Percentiles rank a stretch among this genome's conserved stretches.
Evolutionary conservation across 2,797 vertebrate genomes (phyloP).

Genomic region (Kryptolebias ocellatus): DNA sequence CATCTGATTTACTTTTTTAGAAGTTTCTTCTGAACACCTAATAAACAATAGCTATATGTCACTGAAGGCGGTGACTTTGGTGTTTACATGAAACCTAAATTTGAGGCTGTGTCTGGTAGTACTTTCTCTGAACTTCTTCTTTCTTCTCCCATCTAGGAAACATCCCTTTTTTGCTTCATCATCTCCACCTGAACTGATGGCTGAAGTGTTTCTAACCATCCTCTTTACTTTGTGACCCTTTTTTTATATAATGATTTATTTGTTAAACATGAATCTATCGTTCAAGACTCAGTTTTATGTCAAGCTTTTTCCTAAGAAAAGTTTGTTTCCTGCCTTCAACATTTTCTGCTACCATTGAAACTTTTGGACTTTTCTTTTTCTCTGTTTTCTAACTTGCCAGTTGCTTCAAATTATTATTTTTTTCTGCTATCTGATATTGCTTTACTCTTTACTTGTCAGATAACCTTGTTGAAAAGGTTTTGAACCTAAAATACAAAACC

Average conservation of each 20-base stretch:
- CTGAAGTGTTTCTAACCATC: not conserved
- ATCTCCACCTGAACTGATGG: constrained; percentile 35
- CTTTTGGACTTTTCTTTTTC: not conserved
- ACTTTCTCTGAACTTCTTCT: constrained; percentile 7
- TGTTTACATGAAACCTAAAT: no score
- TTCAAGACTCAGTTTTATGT: constrained; percentile 32
- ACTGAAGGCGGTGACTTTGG: no score
- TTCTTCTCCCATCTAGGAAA: not conserved
- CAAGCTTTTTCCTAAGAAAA: constrained; percentile 14
- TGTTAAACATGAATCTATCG: not conserved
- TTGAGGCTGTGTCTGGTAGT: no score
- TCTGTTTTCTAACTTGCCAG: not conserved
- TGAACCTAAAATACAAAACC: not conserved
- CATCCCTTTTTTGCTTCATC: not conserved
- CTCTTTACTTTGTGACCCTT: fast-evolving
- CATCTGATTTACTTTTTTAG: no score
- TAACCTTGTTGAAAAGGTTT: not conserved
- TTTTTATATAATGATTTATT: constrained; percentile 34
- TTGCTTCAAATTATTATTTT: not conserved
- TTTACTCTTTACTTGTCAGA: not conserved
- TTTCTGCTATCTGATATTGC: not conserved
- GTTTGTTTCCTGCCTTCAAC: not conserved
- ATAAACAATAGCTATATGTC: no score
- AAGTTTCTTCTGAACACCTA: no score
- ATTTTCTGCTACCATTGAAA: not conserved